These are phyloP conservation scores for Homarus gammarus DNA, from an alignment of 2,888 invertebrate genomes.

Conservation along the genomic window DNA sequence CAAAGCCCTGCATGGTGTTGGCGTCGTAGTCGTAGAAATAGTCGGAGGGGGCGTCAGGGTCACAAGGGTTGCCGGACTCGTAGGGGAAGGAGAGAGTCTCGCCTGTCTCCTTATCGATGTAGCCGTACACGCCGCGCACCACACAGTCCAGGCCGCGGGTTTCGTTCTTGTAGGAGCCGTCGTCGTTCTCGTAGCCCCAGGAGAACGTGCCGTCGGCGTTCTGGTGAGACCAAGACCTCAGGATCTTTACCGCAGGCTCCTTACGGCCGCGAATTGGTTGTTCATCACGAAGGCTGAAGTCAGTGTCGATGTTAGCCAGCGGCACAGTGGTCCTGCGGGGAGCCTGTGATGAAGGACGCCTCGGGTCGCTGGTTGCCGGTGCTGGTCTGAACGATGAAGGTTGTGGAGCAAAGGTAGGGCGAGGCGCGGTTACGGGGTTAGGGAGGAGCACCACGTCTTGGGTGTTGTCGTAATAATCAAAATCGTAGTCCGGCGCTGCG, in stretches of 20 bases:
- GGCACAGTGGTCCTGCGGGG: conserved; percentile 22
- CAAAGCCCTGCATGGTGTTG: not conserved
- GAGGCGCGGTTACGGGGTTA: conserved; percentile 23
- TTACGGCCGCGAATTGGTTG: conserved; percentile 42
- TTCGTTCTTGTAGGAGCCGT: conserved; percentile 92
- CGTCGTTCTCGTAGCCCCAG: conserved; percentile 93
- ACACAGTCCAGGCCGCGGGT: conserved; percentile 88
- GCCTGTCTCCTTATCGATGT: conserved; percentile 88
- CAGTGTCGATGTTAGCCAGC: conserved; percentile 32
- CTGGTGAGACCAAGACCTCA: conserved; percentile 86
- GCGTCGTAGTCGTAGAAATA: conserved; percentile 42
- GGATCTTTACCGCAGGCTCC: conserved; percentile 77
- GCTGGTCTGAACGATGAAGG: conserved; percentile 11
- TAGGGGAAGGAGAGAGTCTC: conserved; percentile 89
- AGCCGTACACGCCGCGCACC: conserved; percentile 89
- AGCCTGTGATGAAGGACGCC: not conserved
- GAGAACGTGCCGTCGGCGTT: conserved; percentile 90
- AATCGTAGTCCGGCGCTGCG: conserved; percentile 29
- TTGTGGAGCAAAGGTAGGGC: not conserved
- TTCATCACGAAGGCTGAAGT: conserved; percentile 36
- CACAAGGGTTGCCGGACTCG: conserved; percentile 87
- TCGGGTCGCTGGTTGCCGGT: conserved; percentile 15
- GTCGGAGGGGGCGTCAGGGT: conserved; percentile 60
- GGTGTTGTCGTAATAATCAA: conserved; percentile 3
- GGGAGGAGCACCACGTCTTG: conserved; percentile 8